These are phyloP conservation scores for Diplodus puntazzo DNA, from an alignment of 2,797 vertebrate genomes.

Conservation along the genomic window DNA sequence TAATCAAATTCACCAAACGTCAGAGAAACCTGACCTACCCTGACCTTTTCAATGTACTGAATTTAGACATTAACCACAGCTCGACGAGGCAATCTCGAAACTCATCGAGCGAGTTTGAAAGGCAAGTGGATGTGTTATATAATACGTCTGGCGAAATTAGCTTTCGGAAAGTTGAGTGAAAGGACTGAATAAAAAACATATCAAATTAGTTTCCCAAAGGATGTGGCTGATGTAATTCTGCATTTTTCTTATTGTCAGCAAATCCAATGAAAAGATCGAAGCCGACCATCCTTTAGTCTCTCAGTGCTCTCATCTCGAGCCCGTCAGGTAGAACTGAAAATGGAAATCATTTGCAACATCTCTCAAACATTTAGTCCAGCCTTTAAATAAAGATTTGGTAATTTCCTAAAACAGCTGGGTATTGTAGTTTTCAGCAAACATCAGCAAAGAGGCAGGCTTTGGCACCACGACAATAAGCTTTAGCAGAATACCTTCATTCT, in stretches of 20 bases:
- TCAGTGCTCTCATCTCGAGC: neutral
- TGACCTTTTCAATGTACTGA: too few species aligned
- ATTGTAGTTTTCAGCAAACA: neutral
- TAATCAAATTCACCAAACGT: slow-evolving; percentile 2
- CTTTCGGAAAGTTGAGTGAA: neutral
- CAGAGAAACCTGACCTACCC: neutral
- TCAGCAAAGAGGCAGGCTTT: neutral
- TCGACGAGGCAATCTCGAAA: neutral
- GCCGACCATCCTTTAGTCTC: neutral
- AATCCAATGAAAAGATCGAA: neutral
- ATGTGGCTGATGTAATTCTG: neutral
- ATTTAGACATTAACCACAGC: neutral
- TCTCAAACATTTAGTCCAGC: neutral
- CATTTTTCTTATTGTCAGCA: neutral
- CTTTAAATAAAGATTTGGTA: neutral
- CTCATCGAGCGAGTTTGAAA: neutral
- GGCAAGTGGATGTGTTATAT: neutral
- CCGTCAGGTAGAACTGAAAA: neutral
- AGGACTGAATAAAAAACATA: neutral
- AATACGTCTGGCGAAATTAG: neutral
- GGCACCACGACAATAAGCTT: neutral
- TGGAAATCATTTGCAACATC: neutral
- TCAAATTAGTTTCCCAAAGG: neutral
- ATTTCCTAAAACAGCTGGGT: neutral
- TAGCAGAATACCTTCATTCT: neutral